A percentile compares a stretch with the other conserved stretches of the same genome.
Evolutionary conservation across 2,888 invertebrate species (phyloP).

Genomic region (Rotaria socialis): DNA sequence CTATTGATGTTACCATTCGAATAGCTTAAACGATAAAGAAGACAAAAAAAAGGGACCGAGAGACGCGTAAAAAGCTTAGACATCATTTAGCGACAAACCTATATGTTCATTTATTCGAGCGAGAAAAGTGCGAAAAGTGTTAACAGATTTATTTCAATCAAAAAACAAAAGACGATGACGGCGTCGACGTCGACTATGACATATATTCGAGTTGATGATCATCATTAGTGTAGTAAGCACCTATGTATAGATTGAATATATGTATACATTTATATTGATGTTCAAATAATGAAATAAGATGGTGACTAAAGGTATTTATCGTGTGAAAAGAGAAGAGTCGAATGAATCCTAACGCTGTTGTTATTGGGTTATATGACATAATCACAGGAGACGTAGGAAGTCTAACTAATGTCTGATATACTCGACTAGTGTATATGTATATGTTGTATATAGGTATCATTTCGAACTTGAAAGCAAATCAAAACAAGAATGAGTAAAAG

Average conservation of each 20-base stretch:
- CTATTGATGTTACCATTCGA: background rate
- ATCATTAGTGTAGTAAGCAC: slow-evolving; percentile 14
- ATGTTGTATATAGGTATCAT: background rate
- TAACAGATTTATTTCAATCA: slow-evolving; percentile 32
- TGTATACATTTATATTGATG: background rate
- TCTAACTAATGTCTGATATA: background rate
- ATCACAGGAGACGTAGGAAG: background rate
- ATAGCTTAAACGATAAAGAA: background rate
- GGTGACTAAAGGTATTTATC: slow-evolving; percentile 14
- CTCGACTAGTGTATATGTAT: background rate
- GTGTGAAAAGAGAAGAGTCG: background rate
- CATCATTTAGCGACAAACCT: slow-evolving; percentile 14
- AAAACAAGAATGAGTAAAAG: background rate
- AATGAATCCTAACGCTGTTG: slow-evolving; percentile 19
- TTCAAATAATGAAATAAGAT: background rate
- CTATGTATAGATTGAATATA: background rate
- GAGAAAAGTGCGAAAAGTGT: slow-evolving; percentile 29
- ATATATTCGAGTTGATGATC: slow-evolving; percentile 23
- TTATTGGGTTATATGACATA: slow-evolving; percentile 8
- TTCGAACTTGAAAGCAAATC: background rate
- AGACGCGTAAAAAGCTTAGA: slow-evolving; percentile 32
- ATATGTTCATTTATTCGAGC: slow-evolving; percentile 6
- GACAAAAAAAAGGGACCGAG: background rate
- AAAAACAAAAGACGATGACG: slow-evolving; percentile 21
- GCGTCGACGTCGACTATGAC: background rate